Evolutionary conservation across 2,888 invertebrate genomes (phyloP), one percentile per base, ranked within the genome.

Genomic region (Trisateles emortualis): DNA sequence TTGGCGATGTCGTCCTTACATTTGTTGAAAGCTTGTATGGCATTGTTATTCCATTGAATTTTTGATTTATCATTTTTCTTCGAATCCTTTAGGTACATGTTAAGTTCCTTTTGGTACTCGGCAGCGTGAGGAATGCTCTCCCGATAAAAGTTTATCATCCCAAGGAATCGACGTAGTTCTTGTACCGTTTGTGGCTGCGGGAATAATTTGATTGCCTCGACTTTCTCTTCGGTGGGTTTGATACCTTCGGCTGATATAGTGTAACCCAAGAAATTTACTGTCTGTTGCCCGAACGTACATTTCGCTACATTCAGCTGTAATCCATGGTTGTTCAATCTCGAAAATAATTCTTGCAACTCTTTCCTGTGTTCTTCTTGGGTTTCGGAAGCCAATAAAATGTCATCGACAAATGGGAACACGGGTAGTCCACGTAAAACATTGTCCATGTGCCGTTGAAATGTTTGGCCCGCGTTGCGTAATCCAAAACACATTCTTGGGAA

Each of bases 141-240:
- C 6, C 22, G n/a, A 24, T 40, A 40, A 40, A 40, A 40, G 13
- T 24, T 24, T 11, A 40, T 24, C 39, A 40, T 40, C 6, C 39
- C 39, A 2, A 40, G 11, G n/a, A 38, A 38, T 9, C 22, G 19
- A 9, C 38, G 9, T 22, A 38, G n/a, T n/a, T 38, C 22, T 3
- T 22, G 5, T 8, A 36, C 17, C 5, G 5, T 36, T 6, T 36
- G 14, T 10, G 36, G 36, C 10, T 16, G 5, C 3, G 38, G 38
- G 19, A n/a, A 38, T n/a, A 9, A 3, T n/a, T 8, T 38, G 2
- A 38, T 38, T 17, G 38, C 38, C 10, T 38, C 4, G n/a, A 22
- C n/a, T 22, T 38, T 38, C 2, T 38, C 22, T 1, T 22, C n/a
- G 19, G 11, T 10, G 4, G 38, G 38, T 22, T 3, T 38, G 2